Evolutionary conservation across 2,797 vertebrate species (phyloP).

Genomic region (Fundulus diaphanus): DNA sequence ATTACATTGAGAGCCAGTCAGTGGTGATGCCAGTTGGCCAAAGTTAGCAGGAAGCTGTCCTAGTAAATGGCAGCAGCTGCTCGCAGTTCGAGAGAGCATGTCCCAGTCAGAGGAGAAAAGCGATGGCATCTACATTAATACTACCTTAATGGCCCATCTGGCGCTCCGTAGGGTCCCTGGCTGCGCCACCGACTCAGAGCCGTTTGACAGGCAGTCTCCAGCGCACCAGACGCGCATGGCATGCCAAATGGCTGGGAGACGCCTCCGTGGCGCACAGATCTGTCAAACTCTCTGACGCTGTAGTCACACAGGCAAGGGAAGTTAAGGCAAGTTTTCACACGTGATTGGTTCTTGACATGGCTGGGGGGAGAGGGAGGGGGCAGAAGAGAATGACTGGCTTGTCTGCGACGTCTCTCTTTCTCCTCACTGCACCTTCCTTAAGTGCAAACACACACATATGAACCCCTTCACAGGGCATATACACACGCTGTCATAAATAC

Average conservation of each 20-base stretch:
- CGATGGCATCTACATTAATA: constrained; percentile 99
- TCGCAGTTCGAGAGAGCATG: constrained; percentile 99
- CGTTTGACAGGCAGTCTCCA: constrained; percentile 99
- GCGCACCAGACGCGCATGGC: constrained; percentile 95
- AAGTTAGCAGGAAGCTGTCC: constrained; percentile 99
- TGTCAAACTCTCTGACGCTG: constrained; percentile 95
- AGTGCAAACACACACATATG: constrained; percentile 38
- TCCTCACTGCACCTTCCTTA: constrained; percentile 51
- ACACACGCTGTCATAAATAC: constrained; percentile 26
- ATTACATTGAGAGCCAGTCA: constrained; percentile 93
- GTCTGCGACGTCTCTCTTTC: constrained; percentile 60
- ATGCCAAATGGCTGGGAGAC: constrained; percentile 99
- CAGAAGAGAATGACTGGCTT: constrained; percentile 76
- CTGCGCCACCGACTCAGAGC: constrained; percentile 99
- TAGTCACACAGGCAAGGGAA: constrained; percentile 86
- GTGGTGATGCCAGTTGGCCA: constrained; percentile 97
- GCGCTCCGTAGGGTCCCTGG: constrained; percentile 99
- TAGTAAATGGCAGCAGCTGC: constrained; percentile 99
- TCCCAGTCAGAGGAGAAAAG: constrained; percentile 99
- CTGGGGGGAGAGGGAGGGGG: constrained; percentile 51
- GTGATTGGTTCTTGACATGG: constrained; percentile 87
- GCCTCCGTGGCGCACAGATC: constrained; percentile 95
- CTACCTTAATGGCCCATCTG: constrained; percentile 99
- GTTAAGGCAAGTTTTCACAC: constrained; percentile 87
- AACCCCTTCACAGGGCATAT: constrained; percentile 2